These are phyloP conservation scores for Ranitomeya imitator DNA, from an alignment of 2,113 vertebrate genomes.

Conservation along the genomic window DNA sequence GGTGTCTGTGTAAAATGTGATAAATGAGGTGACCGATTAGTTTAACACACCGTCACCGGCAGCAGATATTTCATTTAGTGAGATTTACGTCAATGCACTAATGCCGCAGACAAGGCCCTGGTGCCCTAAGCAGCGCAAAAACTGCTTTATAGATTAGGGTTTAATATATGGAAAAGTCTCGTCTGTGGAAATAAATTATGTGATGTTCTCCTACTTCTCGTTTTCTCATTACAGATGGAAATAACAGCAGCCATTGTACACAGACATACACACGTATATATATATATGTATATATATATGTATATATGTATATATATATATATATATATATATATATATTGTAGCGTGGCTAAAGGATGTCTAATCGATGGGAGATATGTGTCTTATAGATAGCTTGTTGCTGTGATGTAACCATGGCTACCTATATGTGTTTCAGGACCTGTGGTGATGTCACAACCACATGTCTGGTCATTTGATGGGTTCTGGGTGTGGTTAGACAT, in stretches of 20 bases:
- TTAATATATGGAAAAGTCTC: constrained; percentile 31
- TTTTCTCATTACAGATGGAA: not conserved
- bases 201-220: not conserved
- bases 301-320: too few species aligned
- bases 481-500: too few species aligned
- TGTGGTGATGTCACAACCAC: too few species aligned
- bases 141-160: constrained; percentile 27
- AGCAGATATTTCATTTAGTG: constrained; percentile 32
- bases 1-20: constrained; percentile 14
- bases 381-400: too few species aligned
- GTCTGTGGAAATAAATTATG: constrained; percentile 22
- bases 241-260: not conserved
- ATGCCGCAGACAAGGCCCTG: constrained; percentile 3
- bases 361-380: too few species aligned
- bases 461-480: too few species aligned
- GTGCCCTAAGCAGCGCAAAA: not conserved
- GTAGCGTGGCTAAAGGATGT: too few species aligned
- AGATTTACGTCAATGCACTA: constrained; percentile 14
- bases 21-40: constrained; percentile 44
- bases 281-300: not conserved
- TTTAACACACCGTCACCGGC: constrained; percentile 36
- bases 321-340: too few species aligned
- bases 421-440: too few species aligned
- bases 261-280: not conserved
- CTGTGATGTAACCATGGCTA: too few species aligned